These are phyloP conservation scores for Calycopis cecrops DNA, from an alignment of 1,140 invertebrate species.

Conservation along the genomic window DNA sequence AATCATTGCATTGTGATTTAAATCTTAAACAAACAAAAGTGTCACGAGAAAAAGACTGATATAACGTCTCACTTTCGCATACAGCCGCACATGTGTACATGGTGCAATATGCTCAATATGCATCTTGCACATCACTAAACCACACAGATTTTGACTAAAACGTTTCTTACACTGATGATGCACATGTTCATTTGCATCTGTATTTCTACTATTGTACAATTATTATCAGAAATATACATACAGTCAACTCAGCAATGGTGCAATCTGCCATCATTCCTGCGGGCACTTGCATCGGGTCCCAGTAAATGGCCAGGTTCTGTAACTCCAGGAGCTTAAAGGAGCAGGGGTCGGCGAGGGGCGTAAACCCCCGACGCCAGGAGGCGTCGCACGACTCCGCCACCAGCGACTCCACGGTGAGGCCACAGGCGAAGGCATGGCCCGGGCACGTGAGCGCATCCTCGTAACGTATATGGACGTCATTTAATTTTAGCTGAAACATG, in stretches of 20 bases:
- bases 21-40: too few species aligned
- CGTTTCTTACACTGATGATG: too few species aligned
- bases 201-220: not conserved
- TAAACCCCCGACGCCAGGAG: constrained; percentile 88
- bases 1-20: too few species aligned
- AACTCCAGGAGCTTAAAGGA: constrained; percentile 94
- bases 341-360: constrained; percentile 78
- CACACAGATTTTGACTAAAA: too few species aligned
- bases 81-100: too few species aligned
- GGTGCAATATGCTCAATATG: too few species aligned
- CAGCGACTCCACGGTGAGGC: constrained; percentile 89
- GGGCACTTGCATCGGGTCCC: constrained; percentile 83
- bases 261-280: constrained; percentile 81
- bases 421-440: constrained; percentile 85
- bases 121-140: too few species aligned
- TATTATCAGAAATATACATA: constrained; percentile 23
- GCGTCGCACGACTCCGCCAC: constrained; percentile 94
- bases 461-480: constrained; percentile 96
- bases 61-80: too few species aligned
- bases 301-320: constrained; percentile 91
- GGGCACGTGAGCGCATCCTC: constrained; percentile 89
- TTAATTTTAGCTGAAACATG: constrained; percentile 90
- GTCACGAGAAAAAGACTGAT: too few species aligned
- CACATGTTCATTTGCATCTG: too few species aligned
- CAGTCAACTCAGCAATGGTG: constrained; percentile 79